Conservation (phyloP, 2,797 vertebrate species). For the Tangara arthus region DNA sequence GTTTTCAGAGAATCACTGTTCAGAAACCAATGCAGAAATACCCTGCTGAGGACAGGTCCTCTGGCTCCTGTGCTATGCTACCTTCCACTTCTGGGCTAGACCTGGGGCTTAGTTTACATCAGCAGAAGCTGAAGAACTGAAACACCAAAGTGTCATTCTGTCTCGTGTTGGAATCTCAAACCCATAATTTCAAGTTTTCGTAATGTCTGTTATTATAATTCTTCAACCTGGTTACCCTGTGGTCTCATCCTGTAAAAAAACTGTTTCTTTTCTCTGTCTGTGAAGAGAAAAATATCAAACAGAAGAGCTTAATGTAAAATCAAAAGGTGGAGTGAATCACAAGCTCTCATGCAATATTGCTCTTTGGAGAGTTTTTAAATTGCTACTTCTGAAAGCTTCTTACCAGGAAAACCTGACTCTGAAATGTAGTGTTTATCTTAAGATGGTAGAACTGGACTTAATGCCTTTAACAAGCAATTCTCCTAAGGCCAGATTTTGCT, state of each 20-base stretch:
- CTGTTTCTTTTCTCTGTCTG: background rate
- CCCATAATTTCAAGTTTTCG: background rate
- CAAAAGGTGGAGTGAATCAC: background rate
- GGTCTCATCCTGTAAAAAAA: background rate
- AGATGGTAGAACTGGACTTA: background rate
- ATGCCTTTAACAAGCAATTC: background rate
- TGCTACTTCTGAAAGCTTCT: background rate
- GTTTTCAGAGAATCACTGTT: background rate
- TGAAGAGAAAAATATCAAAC: background rate
- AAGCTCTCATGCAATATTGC: background rate
- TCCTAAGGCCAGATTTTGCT: background rate
- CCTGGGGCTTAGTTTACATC: background rate
- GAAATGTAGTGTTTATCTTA: background rate
- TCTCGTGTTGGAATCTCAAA: background rate
- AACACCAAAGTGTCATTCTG: background rate
- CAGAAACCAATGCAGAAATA: background rate
- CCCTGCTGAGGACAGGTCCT: background rate
- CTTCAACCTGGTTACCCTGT: background rate
- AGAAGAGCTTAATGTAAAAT: background rate
- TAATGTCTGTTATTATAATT: background rate
- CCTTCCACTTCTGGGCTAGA: background rate
- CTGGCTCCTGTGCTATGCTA: fast-evolving
- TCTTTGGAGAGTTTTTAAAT: background rate
- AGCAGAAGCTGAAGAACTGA: background rate
- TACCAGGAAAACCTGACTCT: background rate